Evolutionary conservation across 2,113 vertebrate genomes (phyloP).

Genomic region (Sphaerodactylus townsendi): DNA sequence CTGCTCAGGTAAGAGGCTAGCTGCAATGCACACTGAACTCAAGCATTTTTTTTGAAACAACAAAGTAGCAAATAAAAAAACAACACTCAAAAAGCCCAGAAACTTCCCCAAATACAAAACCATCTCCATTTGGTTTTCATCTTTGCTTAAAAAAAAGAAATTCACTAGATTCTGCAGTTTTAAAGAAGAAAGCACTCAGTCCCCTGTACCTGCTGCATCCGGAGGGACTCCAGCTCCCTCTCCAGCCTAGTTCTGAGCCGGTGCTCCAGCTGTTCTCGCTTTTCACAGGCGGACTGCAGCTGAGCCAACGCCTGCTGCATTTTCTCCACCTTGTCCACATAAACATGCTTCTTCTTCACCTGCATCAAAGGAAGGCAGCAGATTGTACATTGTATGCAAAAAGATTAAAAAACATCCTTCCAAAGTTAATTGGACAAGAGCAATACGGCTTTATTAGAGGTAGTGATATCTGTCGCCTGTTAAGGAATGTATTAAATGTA

Average conservation of each 20-base stretch:
- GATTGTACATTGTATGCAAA: no score
- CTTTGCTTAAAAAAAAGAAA: neutral
- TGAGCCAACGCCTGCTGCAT: slow-evolving; percentile 97
- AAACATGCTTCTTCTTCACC: slow-evolving; percentile 99
- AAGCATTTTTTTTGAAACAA: neutral
- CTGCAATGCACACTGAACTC: neutral
- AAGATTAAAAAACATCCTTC: no score
- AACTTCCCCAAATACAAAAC: neutral
- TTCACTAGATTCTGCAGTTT: neutral
- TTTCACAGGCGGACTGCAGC: slow-evolving; percentile 96
- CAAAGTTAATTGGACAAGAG: no score
- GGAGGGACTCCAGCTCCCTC: slow-evolving; percentile 91
- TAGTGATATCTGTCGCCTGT: no score
- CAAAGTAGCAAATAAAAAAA: neutral
- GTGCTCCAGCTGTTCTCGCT: slow-evolving; percentile 95
- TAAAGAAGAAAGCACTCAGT: neutral
- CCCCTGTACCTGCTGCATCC: slow-evolving; percentile 90
- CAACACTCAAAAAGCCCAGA: neutral
- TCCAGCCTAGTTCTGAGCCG: slow-evolving; percentile 91
- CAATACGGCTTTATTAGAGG: no score
- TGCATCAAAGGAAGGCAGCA: slow-evolving; percentile 60
- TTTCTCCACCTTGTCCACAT: slow-evolving; percentile 97
- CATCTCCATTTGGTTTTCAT: neutral
- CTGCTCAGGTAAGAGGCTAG: neutral
- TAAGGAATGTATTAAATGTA: no score